These are phyloP conservation scores for Styela clava DNA, from an alignment of 23 tunicate species.

Conservation along the genomic window DNA sequence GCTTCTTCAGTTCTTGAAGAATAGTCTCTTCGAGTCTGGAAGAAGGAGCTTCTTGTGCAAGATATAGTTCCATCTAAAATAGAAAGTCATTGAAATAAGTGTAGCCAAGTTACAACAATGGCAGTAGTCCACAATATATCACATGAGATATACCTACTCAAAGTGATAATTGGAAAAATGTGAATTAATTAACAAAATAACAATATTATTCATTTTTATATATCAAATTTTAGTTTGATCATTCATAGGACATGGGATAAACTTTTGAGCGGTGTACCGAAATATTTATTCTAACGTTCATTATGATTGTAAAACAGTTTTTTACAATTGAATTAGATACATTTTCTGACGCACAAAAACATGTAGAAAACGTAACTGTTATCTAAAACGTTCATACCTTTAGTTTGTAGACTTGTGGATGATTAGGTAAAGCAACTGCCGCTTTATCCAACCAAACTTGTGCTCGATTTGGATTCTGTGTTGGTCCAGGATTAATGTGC, in stretches of 20 bases:
- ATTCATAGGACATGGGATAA: too few species aligned
- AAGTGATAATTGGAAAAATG: too few species aligned
- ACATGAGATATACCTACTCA: too few species aligned
- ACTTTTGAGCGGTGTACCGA: too few species aligned
- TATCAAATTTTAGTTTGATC: too few species aligned
- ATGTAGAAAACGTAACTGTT: not conserved
- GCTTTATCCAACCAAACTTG: conserved; percentile 88
- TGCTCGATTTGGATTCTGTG: conserved; percentile 69
- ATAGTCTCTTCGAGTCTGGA: conserved; percentile 49
- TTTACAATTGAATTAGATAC: too few species aligned
- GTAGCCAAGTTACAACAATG: not conserved
- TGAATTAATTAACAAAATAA: too few species aligned
- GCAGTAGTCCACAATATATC: too few species aligned
- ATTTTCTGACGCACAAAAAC: not conserved
- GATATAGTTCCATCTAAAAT: conserved; percentile 61
- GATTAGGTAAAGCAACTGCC: conserved; percentile 51
- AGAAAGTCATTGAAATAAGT: not conserved
- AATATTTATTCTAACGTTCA: too few species aligned
- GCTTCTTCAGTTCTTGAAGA: conserved; percentile 52
- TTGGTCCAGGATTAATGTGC: conserved; percentile 71
- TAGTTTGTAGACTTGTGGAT: conserved; percentile 57
- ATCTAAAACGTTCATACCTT: conserved; percentile 68
- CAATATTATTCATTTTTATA: too few species aligned
- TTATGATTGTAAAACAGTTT: too few species aligned
- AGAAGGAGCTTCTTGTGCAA: conserved; percentile 64